Evolutionary conservation across 2,797 vertebrate species (phyloP).

Genomic region (Amniataba percoides): DNA sequence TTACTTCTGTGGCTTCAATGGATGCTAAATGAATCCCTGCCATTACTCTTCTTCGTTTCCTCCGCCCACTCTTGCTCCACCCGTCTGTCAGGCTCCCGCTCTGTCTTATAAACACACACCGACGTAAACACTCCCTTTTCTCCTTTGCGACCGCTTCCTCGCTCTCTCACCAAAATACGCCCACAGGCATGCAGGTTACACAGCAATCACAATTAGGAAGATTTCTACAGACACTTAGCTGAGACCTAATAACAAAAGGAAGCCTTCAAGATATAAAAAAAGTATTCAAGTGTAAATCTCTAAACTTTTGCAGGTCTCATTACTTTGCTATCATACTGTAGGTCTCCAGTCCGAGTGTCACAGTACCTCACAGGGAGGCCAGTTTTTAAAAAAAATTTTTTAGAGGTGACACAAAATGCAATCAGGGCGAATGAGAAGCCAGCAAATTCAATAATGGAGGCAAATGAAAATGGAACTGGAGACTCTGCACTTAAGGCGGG

Average conservation of each 20-base stretch:
- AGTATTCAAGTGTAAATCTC: constrained; percentile 9
- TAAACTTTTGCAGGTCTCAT: constrained; percentile 53
- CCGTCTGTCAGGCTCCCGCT: constrained; percentile 20
- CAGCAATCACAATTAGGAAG: constrained; percentile 24
- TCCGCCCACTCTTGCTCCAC: constrained; percentile 59
- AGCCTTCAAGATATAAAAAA: not conserved
- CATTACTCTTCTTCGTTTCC: constrained; percentile 51
- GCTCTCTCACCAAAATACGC: not conserved
- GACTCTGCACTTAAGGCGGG: constrained; percentile 79
- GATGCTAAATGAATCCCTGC: constrained; percentile 72
- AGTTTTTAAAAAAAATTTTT: constrained; percentile 37
- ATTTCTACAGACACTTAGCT: constrained; percentile 13
- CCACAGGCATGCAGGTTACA: constrained; percentile 16
- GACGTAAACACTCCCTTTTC: constrained; percentile 19
- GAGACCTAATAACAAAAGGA: constrained; percentile 14
- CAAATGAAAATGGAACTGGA: constrained; percentile 82
- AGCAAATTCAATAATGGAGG: constrained; percentile 83
- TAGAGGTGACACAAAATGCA: constrained; percentile 84
- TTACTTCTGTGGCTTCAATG: constrained; percentile 42
- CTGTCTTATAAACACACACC: constrained; percentile 22
- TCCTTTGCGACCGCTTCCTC: not conserved
- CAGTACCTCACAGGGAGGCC: constrained; percentile 12
- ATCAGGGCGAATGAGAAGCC: constrained; percentile 76
- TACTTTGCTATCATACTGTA: constrained; percentile 30
- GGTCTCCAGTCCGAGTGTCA: constrained; percentile 39